Evolutionary conservation across 1,140 invertebrate genomes (phyloP).

Genomic region (Mizuhopecten yessoensis): DNA sequence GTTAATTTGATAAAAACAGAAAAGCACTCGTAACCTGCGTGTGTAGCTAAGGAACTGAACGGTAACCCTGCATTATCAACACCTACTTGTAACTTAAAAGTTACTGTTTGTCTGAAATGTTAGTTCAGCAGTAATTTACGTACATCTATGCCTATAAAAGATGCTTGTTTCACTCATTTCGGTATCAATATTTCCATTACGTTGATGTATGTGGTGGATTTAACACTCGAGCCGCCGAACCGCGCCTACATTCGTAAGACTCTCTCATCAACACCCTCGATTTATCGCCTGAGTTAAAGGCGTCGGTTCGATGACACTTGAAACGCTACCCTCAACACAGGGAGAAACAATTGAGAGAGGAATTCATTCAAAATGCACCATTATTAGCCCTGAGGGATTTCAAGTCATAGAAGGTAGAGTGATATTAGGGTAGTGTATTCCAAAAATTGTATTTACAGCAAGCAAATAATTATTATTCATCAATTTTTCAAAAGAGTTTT

Average conservation of each 20-base stretch:
- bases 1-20: not conserved
- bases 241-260: not conserved
- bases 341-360: not conserved
- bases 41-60: not conserved
- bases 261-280: not conserved
- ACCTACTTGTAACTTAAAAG: not conserved
- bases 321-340: not conserved
- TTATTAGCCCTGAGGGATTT: no score
- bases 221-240: not conserved
- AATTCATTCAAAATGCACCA: no score
- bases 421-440: no score
- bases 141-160: not conserved
- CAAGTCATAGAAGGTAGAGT: no score
- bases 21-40: not conserved
- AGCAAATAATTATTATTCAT: no score
- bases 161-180: not conserved
- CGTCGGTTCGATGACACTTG: not conserved
- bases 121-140: not conserved
- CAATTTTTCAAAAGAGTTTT: no score
- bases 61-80: not conserved
- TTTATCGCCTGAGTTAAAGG: not conserved
- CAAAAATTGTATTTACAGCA: no score
- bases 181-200: not conserved
- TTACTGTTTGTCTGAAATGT: not conserved
- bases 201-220: not conserved